These are phyloP conservation scores for Bombus terrestris DNA, from an alignment of 1,140 invertebrate species.

Conservation along the genomic window DNA sequence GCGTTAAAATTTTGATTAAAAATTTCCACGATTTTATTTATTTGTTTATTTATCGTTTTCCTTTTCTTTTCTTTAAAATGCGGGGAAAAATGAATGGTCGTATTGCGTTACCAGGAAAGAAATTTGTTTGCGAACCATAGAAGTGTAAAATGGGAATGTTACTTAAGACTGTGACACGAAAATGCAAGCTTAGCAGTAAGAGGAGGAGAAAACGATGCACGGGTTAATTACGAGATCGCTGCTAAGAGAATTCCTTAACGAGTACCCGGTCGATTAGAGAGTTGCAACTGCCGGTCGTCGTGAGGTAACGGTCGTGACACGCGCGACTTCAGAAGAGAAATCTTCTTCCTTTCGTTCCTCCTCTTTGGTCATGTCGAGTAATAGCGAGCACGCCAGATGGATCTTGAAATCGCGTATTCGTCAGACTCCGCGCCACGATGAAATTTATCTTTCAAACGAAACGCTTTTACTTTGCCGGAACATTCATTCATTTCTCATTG, in stretches of 20 bases:
- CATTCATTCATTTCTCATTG: conserved; percentile 32
- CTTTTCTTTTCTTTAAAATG: neutral
- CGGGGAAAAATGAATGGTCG: neutral
- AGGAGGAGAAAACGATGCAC: conserved; percentile 19
- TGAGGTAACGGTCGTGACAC: conserved; percentile 47
- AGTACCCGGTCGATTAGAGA: conserved; percentile 53
- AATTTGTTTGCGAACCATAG: neutral
- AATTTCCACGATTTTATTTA: neutral
- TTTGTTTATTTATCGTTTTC: neutral
- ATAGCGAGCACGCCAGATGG: conserved; percentile 13
- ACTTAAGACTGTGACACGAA: neutral
- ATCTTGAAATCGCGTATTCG: conserved; percentile 33
- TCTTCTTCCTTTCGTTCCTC: conserved; percentile 46
- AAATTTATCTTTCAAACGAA: conserved; percentile 29
- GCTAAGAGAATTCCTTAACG: conserved; percentile 47
- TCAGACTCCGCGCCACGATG: conserved; percentile 1
- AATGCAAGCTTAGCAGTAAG: neutral
- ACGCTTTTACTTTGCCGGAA: neutral
- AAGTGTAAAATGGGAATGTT: neutral
- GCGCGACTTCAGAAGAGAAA: conserved; percentile 56
- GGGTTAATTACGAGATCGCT: conserved; percentile 49
- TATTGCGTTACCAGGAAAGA: neutral
- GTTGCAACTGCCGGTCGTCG: conserved; percentile 33
- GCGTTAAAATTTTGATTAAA: neutral
- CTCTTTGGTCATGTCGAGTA: conserved; percentile 22